Evolutionary conservation across 2,797 vertebrate species (phyloP).

Genomic region (Pogonophryne albipinna): DNA sequence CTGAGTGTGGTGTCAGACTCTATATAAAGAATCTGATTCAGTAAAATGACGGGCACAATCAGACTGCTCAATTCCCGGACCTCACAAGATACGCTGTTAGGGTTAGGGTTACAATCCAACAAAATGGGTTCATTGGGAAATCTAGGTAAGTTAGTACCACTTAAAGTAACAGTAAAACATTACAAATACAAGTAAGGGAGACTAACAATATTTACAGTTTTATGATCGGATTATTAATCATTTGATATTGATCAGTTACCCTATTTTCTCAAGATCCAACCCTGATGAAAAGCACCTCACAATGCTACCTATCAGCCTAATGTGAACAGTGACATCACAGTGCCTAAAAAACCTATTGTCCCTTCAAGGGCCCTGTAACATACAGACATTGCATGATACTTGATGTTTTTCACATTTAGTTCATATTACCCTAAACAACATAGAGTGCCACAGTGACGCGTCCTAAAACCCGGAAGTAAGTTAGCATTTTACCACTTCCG

Average conservation of each 20-base stretch:
- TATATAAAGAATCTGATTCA: constrained; percentile 66
- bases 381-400: neutral
- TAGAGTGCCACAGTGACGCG: too few species aligned
- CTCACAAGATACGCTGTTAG: neutral
- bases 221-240: neutral
- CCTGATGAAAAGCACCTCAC: neutral
- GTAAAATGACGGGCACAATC: constrained; percentile 48
- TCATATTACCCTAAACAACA: neutral
- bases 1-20: constrained; percentile 57
- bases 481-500: too few species aligned
- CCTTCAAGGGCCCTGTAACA: neutral
- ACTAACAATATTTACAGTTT: neutral
- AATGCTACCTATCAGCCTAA: neutral
- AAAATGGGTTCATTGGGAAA: neutral
- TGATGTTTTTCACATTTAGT: neutral
- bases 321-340: neutral
- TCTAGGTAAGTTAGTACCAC: neutral
- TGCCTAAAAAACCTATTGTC: neutral
- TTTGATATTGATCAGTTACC: neutral
- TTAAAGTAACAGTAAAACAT: neutral
- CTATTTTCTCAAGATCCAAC: neutral
- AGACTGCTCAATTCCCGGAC: constrained; percentile 31
- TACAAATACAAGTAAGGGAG: neutral
- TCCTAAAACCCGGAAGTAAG: too few species aligned
- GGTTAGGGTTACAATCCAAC: neutral